phyloP scores from a whole-genome alignment of 1,140 invertebrate species.

The Eumaeus atala region DNA sequence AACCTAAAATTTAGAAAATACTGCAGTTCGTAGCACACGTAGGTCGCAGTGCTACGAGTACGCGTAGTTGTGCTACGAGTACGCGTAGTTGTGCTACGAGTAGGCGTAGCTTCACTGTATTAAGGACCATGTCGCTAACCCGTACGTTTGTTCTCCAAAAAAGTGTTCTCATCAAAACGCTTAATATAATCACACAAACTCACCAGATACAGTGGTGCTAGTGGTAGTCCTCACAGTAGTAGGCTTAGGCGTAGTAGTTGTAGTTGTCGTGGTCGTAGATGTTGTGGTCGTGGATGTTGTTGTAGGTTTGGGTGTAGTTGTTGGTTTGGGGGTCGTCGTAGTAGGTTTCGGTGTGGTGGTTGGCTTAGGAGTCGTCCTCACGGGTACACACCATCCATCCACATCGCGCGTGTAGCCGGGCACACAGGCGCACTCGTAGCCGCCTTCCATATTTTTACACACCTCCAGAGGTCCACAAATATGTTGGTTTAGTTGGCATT shows the following conservation, averaged over 20 bases:
- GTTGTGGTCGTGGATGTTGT: constrained; percentile 22
- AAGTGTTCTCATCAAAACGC: no score
- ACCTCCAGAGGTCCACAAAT: constrained; percentile 85
- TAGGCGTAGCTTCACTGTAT: no score
- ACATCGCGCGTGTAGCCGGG: constrained; percentile 50
- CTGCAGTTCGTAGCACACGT: no score
- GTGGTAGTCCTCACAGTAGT: constrained; percentile 27
- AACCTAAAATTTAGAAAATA: no score
- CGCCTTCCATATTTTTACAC: constrained; percentile 84
- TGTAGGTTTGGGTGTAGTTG: constrained; percentile 25
- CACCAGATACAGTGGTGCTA: constrained; percentile 12
- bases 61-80: no score
- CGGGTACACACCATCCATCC: constrained; percentile 44
- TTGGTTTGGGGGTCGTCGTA: constrained; percentile 23
- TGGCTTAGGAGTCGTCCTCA: constrained; percentile 24
- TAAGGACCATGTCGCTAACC: no score
- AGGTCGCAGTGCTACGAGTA: no score
- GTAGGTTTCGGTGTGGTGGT: constrained; percentile 20
- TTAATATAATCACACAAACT: neutral
- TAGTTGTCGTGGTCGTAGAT: constrained; percentile 23
- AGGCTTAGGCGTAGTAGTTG: constrained; percentile 23
- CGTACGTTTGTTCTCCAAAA: no score
- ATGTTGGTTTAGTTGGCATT: constrained; percentile 87
- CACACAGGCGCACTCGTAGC: constrained; percentile 72
- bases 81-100: no score